These are phyloP conservation scores for Tetrax tetrax DNA, from an alignment of 2,113 vertebrate species.

Conservation along the genomic window DNA sequence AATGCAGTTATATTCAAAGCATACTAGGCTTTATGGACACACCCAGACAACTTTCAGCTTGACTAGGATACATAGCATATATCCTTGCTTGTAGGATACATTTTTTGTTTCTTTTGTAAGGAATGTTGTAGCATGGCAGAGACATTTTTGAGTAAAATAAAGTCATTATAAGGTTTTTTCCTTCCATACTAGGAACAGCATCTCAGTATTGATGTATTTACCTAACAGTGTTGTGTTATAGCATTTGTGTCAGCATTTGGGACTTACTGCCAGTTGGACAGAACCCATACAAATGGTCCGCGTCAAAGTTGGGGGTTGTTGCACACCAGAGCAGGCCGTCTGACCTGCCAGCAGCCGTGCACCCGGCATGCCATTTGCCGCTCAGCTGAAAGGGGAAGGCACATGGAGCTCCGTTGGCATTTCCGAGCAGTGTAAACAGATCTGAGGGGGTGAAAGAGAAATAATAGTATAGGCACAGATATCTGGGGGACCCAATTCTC, in stretches of 20 bases:
- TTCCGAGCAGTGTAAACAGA: conserved; percentile 85
- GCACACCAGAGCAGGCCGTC: conserved; percentile 85
- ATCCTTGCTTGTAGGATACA: neutral
- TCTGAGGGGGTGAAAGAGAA: conserved; percentile 71
- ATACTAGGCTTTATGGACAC: neutral
- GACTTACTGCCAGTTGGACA: conserved; percentile 84
- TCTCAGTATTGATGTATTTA: neutral
- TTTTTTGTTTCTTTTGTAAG: neutral
- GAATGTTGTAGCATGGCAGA: neutral
- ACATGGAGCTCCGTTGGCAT: conserved; percentile 81
- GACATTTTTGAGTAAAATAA: neutral
- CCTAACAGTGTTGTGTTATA: neutral
- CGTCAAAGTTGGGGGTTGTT: conserved; percentile 76
- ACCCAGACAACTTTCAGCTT: neutral
- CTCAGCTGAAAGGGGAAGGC: conserved; percentile 85
- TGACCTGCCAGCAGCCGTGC: conserved; percentile 76
- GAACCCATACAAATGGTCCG: conserved; percentile 80
- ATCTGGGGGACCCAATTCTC: neutral
- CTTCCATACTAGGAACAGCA: accelerated
- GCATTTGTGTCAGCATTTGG: neutral
- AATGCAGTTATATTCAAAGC: neutral
- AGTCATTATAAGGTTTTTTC: neutral
- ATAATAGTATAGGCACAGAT: neutral
- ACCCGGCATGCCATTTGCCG: conserved; percentile 79
- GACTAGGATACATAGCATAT: too few relatives aligned